Base-by-base conservation (phyloP, 2,888 invertebrate species). In the Acronicta alni region DNA sequence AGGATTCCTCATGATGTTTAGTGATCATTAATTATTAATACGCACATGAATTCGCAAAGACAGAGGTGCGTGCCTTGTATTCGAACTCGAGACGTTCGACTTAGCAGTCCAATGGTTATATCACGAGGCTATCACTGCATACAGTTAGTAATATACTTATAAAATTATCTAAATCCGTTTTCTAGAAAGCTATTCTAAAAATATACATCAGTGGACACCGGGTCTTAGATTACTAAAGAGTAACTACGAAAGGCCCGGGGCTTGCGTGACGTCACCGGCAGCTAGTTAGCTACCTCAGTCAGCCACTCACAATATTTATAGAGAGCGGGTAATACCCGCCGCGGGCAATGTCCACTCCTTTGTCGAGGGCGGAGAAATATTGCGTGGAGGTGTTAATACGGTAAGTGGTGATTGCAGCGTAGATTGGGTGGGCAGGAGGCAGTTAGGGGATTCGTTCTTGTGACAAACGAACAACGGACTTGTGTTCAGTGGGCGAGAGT, bases 221-320 rank as follows among this genome's bases (percentile, higher is more conserved):
- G 7, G 20, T 5, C 23, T 9, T 3, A 8, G 26, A 26, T 26
- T 26, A 26, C 26, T 26, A 26, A 26, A 26, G 26, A 26, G 32
- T 32, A n/a, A 35, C 35, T n/a, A 6, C n/a, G 35, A n/a, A 6
- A 6, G n/a, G 54, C 72, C 61, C 7, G 23, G 1, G 69, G 69
- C 61, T 37, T 42, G 37, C 48, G 42, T 71, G 61, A 61, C 57
- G 56, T 57, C 72, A 69, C 47, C 9, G 52, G 56, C 43, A 30
- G 52, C 67, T 69, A 57, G 65, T 68, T 71, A 75, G 65, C 64
- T 73, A 75, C 77, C 70, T 75, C 70, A 77, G 61, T 63, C 53
- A 58, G 67, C 39, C 42, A 55, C 58, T 70, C 68, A 55, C 66
- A 66, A 75, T 81, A 81, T 80, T 80, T 81, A 80, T 77, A 60